phyloP scores from a whole-genome alignment of 2,797 vertebrate species.

The Vipera latastei region DNA sequence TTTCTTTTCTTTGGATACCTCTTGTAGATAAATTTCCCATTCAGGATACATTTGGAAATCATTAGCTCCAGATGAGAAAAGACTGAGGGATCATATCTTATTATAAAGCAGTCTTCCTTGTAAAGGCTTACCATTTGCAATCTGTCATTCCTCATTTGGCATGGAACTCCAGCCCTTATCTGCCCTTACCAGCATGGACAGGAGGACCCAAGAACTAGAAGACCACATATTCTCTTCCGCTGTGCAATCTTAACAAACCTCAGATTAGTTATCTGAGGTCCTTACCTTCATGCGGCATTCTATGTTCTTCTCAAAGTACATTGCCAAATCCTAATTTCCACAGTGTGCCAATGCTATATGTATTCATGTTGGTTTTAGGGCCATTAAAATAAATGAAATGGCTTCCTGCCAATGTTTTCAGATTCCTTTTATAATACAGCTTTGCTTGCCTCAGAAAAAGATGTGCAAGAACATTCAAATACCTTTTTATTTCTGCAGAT shows the following conservation, averaged over 20 bases:
- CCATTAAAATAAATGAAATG: not conserved
- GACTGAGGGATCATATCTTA: not conserved
- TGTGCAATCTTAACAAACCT: not conserved
- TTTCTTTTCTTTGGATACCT: not conserved
- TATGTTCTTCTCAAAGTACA: not conserved
- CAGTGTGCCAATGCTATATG: not conserved
- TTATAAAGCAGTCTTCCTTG: not conserved
- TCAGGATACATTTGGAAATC: not conserved
- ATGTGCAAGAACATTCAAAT: not conserved
- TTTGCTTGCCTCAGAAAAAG: not conserved
- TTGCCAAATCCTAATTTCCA: not conserved
- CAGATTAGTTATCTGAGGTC: not conserved
- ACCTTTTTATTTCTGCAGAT: conserved; percentile 25
- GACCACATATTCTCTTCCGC: not conserved
- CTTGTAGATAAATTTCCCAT: not conserved
- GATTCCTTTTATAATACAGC: not conserved
- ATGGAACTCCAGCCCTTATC: not conserved
- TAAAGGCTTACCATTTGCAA: not conserved
- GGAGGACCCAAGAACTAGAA: not conserved
- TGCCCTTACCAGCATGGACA: not conserved
- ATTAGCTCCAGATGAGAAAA: not conserved
- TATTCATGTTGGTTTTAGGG: not conserved
- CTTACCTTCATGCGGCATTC: not conserved
- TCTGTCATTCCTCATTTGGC: not conserved
- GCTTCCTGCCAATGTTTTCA: not conserved